These are phyloP conservation scores for Lathronympha strigana DNA, from an alignment of 2,888 invertebrate species.

Conservation along the genomic window DNA sequence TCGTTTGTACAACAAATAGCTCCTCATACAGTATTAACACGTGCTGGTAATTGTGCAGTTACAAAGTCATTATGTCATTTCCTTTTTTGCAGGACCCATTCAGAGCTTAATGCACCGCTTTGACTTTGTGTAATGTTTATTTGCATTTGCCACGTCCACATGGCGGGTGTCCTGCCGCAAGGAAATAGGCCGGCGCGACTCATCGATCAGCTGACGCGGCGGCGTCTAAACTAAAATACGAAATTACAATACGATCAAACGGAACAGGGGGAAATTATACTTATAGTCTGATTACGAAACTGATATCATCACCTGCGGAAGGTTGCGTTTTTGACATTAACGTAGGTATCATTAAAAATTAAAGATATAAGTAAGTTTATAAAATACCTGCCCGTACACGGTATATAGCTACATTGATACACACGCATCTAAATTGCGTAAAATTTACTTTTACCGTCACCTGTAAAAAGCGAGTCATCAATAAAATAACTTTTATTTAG, in stretches of 20 bases:
- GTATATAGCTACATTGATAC: no score
- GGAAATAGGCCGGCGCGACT: conserved; percentile 17
- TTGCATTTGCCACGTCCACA: neutral
- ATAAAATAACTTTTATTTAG: no score
- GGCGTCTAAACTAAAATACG: neutral
- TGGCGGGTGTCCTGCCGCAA: neutral
- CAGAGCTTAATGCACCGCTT: neutral
- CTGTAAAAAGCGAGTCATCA: no score
- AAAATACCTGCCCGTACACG: no score
- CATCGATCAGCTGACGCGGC: conserved; percentile 18
- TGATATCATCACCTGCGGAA: no score
- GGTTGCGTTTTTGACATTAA: no score
- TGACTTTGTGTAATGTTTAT: neutral
- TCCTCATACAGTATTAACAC: conserved; percentile 32
- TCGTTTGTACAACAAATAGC: conserved; percentile 32
- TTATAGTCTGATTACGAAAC: neutral
- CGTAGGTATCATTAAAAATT: no score
- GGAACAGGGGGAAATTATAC: neutral
- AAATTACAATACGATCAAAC: neutral
- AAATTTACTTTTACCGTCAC: no score
- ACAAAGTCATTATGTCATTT: conserved; percentile 13
- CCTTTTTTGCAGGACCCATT: neutral
- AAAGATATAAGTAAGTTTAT: no score
- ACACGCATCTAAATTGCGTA: no score
- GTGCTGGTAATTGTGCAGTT: conserved; percentile 24